Conservation (phyloP, 2,888 invertebrate genomes). For the Cerastis leucographa region DNA sequence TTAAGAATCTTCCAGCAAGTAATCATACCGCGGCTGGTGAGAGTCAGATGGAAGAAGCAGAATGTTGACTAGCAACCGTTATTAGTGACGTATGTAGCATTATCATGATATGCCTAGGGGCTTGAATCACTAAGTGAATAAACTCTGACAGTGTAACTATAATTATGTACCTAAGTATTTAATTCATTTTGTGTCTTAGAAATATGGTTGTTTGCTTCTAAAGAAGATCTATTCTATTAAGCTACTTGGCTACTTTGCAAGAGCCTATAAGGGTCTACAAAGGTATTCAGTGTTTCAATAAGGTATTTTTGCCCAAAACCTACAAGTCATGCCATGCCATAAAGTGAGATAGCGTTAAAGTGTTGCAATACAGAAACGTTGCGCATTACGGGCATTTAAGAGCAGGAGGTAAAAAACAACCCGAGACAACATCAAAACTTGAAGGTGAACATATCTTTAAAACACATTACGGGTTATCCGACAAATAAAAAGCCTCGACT, state of each 20-base stretch:
- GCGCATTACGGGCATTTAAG: constrained; percentile 67
- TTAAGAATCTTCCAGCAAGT: constrained; percentile 37
- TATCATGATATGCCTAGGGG: constrained; percentile 14
- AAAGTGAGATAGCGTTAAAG: constrained; percentile 56
- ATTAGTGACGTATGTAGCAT: constrained; percentile 22
- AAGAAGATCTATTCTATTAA: not conserved
- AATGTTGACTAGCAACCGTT: constrained; percentile 41
- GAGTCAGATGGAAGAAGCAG: constrained; percentile 8
- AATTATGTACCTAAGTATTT: not conserved
- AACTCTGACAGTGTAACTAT: constrained; percentile 19
- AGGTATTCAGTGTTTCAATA: constrained; percentile 4
- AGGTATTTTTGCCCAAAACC: constrained; percentile 29
- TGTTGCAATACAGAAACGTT: constrained; percentile 60
- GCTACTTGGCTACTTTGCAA: no score
- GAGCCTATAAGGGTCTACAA: not conserved
- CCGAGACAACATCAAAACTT: constrained; percentile 73
- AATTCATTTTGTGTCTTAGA: not conserved
- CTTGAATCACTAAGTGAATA: constrained; percentile 35
- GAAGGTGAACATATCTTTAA: constrained; percentile 78
- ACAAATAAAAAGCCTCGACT: constrained; percentile 77
- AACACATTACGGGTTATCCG: constrained; percentile 81
- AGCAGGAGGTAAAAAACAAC: constrained; percentile 65
- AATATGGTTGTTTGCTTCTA: not conserved
- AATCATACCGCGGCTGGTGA: constrained; percentile 16
- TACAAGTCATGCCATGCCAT: constrained; percentile 48